Evolutionary conservation across 2,113 vertebrate genomes (phyloP).

Genomic region (Caracal caracal): DNA sequence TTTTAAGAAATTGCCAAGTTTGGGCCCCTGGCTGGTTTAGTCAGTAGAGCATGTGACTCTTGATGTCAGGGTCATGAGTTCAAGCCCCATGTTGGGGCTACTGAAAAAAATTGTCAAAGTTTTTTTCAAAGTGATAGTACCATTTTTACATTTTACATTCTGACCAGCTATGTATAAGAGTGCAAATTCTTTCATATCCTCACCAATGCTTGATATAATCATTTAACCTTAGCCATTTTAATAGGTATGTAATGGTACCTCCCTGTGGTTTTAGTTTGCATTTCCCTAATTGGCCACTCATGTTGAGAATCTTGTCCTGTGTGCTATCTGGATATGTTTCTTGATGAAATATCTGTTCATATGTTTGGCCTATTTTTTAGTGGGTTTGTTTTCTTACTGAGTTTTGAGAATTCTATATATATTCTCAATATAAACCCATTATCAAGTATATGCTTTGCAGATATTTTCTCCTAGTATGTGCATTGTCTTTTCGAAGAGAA

Average conservation of each 20-base stretch:
- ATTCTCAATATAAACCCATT: background rate
- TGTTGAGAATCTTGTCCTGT: background rate
- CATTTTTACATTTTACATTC: background rate
- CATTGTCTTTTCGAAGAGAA: background rate
- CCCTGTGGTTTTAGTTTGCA: background rate
- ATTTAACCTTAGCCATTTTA: background rate
- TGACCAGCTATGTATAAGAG: background rate
- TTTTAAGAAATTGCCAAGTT: background rate
- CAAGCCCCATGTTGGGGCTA: background rate
- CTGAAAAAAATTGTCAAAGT: background rate
- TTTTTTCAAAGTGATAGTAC: background rate
- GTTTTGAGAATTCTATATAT: background rate
- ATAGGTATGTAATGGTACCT: background rate
- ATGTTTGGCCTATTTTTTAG: background rate
- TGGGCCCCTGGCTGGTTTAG: background rate
- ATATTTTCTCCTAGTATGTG: background rate
- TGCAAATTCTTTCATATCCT: background rate
- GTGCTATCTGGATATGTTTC: background rate
- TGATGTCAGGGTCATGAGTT: background rate
- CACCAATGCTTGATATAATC: background rate
- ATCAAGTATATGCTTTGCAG: background rate
- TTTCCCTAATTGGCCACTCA: background rate
- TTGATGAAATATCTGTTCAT: background rate
- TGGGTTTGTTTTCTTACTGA: background rate
- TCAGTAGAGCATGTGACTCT: background rate